Evolutionary conservation across 2,888 invertebrate species (phyloP).

Genomic region (Aleiodes testaceus): DNA sequence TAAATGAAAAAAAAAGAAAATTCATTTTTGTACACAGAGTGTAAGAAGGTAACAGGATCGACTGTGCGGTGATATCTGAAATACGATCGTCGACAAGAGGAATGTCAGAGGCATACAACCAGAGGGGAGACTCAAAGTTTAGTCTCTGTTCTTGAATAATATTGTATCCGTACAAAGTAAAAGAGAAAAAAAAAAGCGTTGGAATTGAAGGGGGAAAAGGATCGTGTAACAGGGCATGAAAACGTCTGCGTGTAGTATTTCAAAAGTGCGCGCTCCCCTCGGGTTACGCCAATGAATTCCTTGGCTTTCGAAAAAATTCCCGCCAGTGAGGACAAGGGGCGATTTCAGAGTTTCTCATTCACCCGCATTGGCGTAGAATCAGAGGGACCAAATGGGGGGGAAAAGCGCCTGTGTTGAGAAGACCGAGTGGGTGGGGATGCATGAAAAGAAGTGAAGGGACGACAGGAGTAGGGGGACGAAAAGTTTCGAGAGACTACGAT

Average conservation of each 20-base stretch:
- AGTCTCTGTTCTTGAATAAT: conserved; percentile 7
- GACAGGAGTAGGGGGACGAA: neutral
- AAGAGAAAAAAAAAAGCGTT: conserved; percentile 1
- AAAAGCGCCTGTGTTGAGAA: neutral
- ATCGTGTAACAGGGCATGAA: conserved; percentile 56
- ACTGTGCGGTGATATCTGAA: conserved; percentile 23
- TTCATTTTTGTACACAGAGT: neutral
- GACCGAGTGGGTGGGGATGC: conserved; percentile 3
- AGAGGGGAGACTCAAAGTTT: neutral
- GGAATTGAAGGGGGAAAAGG: conserved; percentile 11
- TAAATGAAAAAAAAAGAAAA: neutral
- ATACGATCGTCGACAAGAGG: conserved; percentile 29
- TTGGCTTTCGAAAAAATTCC: neutral
- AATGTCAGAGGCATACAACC: neutral
- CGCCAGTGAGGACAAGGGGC: conserved; percentile 11
- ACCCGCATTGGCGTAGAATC: conserved; percentile 20
- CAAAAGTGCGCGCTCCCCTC: conserved; percentile 31
- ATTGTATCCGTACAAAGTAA: conserved; percentile 13
- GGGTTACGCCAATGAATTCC: conserved; percentile 44
- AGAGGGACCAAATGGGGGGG: neutral
- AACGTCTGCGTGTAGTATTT: conserved; percentile 56
- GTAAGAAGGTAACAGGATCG: conserved; percentile 26
- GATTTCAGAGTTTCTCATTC: conserved; percentile 19
- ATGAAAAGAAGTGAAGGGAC: conserved; percentile 1
- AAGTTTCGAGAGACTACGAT: too few relatives aligned